Evolutionary conservation across 1,140 invertebrate species (phyloP).

Genomic region (Geopemphigus sp.): DNA sequence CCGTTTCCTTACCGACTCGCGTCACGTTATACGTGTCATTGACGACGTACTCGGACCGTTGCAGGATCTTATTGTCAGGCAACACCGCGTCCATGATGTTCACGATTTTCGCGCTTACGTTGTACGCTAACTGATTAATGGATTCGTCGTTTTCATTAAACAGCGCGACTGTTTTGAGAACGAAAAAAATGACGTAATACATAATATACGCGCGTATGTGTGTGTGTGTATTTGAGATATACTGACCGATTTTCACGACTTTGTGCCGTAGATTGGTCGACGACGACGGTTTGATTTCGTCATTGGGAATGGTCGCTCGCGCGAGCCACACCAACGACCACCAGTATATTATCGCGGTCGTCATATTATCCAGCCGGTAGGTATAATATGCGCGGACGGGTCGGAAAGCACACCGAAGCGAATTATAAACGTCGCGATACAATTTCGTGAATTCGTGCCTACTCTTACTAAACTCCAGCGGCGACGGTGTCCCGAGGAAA

Average conservation of each 20-base stretch:
- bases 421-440: background rate
- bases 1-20: constrained; percentile 20
- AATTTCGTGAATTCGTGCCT: background rate
- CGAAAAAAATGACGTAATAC: background rate
- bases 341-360: background rate
- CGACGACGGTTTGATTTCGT: background rate
- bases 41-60: background rate
- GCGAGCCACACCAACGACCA: background rate
- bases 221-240: background rate
- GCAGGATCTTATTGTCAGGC: constrained; percentile 2
- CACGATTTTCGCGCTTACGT: constrained; percentile 20
- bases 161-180: constrained; percentile 7
- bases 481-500: too few species aligned
- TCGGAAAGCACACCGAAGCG: constrained; percentile 2
- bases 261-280: background rate
- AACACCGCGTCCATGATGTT: constrained; percentile 31
- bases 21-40: constrained; percentile 29
- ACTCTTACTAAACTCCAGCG: background rate
- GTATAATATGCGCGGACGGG: background rate
- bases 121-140: constrained; percentile 20
- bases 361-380: too few species aligned
- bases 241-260: constrained; percentile 21
- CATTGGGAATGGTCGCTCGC: background rate
- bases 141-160: constrained; percentile 29
- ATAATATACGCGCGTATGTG: background rate